Evolutionary conservation across 2,888 invertebrate genomes (phyloP), one percentile per base, ranked within the genome.

Genomic region (Melieria omissa): DNA sequence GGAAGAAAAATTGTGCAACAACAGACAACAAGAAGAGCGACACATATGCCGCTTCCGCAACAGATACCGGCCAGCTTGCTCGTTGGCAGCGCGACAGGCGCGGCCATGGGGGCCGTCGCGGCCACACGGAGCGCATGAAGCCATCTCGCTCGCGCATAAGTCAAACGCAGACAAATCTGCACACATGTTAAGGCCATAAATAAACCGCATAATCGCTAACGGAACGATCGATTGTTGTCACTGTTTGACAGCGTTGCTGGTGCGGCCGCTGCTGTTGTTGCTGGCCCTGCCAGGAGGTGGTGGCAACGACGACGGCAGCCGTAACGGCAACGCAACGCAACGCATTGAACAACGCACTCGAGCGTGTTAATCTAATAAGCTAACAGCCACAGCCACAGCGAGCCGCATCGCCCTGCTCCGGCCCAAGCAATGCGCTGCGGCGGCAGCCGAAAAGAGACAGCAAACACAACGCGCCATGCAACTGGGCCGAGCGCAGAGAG

Each of bases 171-270:
- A 83, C 84, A 83, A 83, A 83, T 83, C 83, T 83, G 83, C 83
- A 84, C 29, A 29, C 83, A 84, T 84, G 83, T 82, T 82, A 80
- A 82, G 79, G 75, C 83, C 84, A 83, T 83, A 83, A 83, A 83
- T 83, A 83, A 83, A 83, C 84, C 84, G 81, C 84, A 83, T 84
- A 84, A 84, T 84, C 84, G 82, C 83, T 84, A 84, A 83, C 84
- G 84, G 83, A 84, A 84, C 84, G 84, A 84, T 83, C 84, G 84
- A 83, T 83, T 83, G 83, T 83, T 83, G 83, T 84, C 83, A 84
- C 84, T 84, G 82, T 80, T 83, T 84, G 83, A 84, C 84, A 83
- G 45, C 29, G 16, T 41, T 60, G 29, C 12, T 44, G 45, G 14
- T 68, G 62, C 63, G 45, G 44, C 12, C 62, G 29, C 55, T 63